Conservation (phyloP, 2,797 vertebrate genomes). For the Lateolabrax maculatus region DNA sequence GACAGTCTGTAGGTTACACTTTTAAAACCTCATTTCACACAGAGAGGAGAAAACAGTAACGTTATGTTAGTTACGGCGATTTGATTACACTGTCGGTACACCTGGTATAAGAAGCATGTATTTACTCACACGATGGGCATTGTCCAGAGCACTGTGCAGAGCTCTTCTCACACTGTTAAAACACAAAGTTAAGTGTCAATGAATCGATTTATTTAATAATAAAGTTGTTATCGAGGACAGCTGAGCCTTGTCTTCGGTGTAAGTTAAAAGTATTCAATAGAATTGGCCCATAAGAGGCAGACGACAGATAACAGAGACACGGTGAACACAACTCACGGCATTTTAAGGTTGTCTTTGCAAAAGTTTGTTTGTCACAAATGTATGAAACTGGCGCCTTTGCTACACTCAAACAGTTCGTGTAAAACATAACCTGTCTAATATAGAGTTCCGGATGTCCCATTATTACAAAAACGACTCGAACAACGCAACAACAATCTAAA, state of each 20-base stretch:
- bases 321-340: slow-evolving; percentile 33
- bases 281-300: background rate
- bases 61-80: background rate
- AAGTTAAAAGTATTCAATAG: background rate
- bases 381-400: slow-evolving; percentile 49
- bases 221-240: too few relatives aligned
- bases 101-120: background rate
- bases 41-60: background rate
- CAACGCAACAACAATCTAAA: fast-evolving
- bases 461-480: background rate
- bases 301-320: background rate
- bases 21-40: background rate
- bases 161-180: slow-evolving; percentile 82
- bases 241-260: background rate
- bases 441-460: background rate
- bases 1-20: background rate
- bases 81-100: background rate
- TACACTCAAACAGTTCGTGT: slow-evolving; percentile 18
- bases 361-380: background rate
- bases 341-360: background rate
- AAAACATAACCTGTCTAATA: background rate
- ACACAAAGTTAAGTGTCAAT: slow-evolving; percentile 32
- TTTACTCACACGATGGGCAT: slow-evolving; percentile 20
- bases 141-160: slow-evolving; percentile 78
- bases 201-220: background rate